These are phyloP conservation scores for Nibea coibor DNA, from an alignment of 2,113 vertebrate genomes.

Conservation along the genomic window DNA sequence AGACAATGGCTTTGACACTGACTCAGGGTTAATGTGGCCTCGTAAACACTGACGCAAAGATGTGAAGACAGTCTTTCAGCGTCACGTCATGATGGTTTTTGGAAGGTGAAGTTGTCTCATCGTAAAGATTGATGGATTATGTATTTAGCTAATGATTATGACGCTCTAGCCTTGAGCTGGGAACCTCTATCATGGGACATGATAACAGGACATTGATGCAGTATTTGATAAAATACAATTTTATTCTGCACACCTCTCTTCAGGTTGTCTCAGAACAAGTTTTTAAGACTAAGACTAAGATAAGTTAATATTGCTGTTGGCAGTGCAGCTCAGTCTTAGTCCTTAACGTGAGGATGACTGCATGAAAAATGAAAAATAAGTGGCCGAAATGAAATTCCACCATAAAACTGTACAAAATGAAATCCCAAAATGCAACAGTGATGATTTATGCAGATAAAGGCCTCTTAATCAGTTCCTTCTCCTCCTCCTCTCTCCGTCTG, in stretches of 20 bases:
- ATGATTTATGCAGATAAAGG: conserved; percentile 29
- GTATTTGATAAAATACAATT: neutral
- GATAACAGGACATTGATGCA: neutral
- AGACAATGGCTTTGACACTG: conserved; percentile 51
- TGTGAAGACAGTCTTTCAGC: neutral
- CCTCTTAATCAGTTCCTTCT: conserved; percentile 11
- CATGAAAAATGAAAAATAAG: conserved; percentile 4
- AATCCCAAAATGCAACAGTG: conserved; percentile 1
- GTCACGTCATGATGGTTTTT: neutral
- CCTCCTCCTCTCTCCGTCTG: neutral
- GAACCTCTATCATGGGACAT: neutral
- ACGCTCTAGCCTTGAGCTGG: neutral
- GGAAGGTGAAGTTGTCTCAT: neutral
- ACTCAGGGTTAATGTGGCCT: conserved; percentile 28
- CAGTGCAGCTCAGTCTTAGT: neutral
- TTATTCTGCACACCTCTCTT: neutral
- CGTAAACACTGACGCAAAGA: conserved; percentile 20
- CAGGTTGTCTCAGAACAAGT: neutral
- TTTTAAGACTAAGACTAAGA: too few species aligned
- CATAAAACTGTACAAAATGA: neutral
- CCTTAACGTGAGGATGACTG: neutral
- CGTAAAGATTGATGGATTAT: neutral
- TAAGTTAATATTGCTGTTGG: neutral
- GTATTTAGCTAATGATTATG: neutral
- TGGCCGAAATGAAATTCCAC: neutral